Evolutionary conservation across 2,113 vertebrate genomes (phyloP).

Genomic region (Cyprichromis sp.): DNA sequence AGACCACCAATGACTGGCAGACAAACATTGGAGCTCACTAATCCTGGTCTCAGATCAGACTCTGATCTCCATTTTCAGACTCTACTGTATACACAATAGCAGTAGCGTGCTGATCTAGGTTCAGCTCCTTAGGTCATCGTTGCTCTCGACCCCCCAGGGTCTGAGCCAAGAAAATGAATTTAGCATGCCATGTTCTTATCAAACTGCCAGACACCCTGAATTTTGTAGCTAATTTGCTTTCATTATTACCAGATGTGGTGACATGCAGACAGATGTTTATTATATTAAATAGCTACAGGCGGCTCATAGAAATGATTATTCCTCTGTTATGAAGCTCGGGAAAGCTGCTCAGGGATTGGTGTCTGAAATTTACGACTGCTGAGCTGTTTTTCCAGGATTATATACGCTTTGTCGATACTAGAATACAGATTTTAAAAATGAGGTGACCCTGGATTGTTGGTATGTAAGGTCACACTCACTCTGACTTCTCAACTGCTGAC

Average conservation of each 20-base stretch:
- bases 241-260: conserved; percentile 80
- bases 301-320: conserved; percentile 33
- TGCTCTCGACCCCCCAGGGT: conserved; percentile 23
- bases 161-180: conserved; percentile 69
- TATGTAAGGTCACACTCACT: conserved; percentile 6
- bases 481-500: background rate
- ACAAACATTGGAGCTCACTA: background rate
- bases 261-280: conserved; percentile 70
- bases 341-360: conserved; percentile 21
- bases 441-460: background rate
- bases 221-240: conserved; percentile 77
- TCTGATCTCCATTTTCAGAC: background rate
- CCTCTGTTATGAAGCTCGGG: conserved; percentile 28
- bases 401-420: conserved; percentile 4
- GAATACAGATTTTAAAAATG: conserved; percentile 17
- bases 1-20: conserved; percentile 67
- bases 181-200: conserved; percentile 69
- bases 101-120: conserved; percentile 18
- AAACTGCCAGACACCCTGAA: conserved; percentile 71
- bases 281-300: conserved; percentile 55
- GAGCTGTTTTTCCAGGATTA: background rate
- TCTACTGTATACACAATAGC: background rate
- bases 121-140: conserved; percentile 20
- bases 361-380: conserved; percentile 14
- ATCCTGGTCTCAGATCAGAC: conserved; percentile 37